These are phyloP conservation scores for Drosophila atripex DNA, from an alignment of 2,888 invertebrate genomes.

Conservation along the genomic window DNA sequence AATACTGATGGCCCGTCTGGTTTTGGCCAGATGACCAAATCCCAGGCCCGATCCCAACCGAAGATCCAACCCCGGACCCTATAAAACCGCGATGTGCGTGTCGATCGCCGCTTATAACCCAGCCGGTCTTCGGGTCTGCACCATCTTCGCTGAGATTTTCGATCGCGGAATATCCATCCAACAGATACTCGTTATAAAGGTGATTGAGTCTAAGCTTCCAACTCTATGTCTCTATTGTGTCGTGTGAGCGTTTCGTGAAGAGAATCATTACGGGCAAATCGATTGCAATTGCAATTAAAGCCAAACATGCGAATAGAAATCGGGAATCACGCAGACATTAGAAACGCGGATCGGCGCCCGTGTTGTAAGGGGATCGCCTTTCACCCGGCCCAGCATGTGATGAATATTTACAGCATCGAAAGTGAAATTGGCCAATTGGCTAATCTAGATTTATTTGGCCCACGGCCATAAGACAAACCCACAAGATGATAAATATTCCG, in stretches of 20 bases:
- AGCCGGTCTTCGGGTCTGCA: slow-evolving; percentile 45
- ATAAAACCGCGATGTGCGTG: slow-evolving; percentile 55
- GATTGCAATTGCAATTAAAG: slow-evolving; percentile 43
- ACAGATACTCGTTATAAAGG: slow-evolving; percentile 34
- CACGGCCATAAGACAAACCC: slow-evolving; percentile 17
- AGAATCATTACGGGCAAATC: slow-evolving; percentile 22
- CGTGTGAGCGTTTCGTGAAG: slow-evolving; percentile 4
- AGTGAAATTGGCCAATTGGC: slow-evolving; percentile 61
- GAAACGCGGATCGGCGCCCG: background rate
- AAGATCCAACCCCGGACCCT: slow-evolving; percentile 23
- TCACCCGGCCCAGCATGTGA: slow-evolving; percentile 54
- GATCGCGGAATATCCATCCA: slow-evolving; percentile 20
- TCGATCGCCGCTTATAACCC: slow-evolving; percentile 56
- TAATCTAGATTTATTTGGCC: slow-evolving; percentile 23
- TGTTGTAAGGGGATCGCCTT: slow-evolving; percentile 43
- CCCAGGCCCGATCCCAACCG: slow-evolving; percentile 13
- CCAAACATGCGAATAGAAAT: slow-evolving; percentile 18
- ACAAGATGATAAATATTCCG: slow-evolving; percentile 12
- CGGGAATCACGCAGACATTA: background rate
- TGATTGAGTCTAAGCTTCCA: slow-evolving; percentile 30
- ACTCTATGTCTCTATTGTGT: slow-evolving; percentile 13
- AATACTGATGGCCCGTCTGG: slow-evolving; percentile 20
- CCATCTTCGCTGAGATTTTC: slow-evolving; percentile 41
- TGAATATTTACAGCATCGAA: slow-evolving; percentile 44
- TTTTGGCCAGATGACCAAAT: slow-evolving; percentile 11